A percentile compares a stretch with the other conserved stretches of the same genome.
phyloP scores from a whole-genome alignment of 2,113 vertebrate species.

The Candoia aspera region DNA sequence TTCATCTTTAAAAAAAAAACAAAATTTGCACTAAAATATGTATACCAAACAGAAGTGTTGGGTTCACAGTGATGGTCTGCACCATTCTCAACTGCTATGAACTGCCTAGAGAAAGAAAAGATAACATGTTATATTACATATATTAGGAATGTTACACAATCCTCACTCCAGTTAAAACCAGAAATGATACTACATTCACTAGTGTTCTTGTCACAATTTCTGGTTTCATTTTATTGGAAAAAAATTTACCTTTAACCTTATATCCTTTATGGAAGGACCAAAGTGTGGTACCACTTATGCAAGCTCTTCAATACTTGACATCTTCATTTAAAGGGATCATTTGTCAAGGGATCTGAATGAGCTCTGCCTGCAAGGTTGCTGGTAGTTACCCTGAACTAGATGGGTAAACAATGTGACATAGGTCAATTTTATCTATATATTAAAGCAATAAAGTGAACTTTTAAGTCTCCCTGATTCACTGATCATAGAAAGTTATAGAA shows the following conservation, averaged over 20 bases:
- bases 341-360: neutral
- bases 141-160: neutral
- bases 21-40: conserved; percentile 56
- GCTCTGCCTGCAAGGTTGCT: neutral
- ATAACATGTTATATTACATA: conserved; percentile 51
- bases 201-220: neutral
- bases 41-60: conserved; percentile 58
- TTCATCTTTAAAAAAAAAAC: conserved; percentile 58
- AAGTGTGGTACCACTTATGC: neutral
- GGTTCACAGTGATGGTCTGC: conserved; percentile 63
- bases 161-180: neutral
- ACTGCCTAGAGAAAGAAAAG: conserved; percentile 60
- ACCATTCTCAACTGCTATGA: conserved; percentile 63
- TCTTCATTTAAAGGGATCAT: neutral
- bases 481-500: neutral
- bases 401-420: neutral
- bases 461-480: neutral
- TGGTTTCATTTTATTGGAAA: neutral
- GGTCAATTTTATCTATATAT: neutral
- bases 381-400: neutral
- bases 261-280: neutral
- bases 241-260: neutral
- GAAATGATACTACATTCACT: neutral
- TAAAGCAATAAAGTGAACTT: neutral
- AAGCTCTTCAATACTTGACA: neutral